phyloP scores from a whole-genome alignment of 2,113 vertebrate genomes.

The Labeo rohita region DNA sequence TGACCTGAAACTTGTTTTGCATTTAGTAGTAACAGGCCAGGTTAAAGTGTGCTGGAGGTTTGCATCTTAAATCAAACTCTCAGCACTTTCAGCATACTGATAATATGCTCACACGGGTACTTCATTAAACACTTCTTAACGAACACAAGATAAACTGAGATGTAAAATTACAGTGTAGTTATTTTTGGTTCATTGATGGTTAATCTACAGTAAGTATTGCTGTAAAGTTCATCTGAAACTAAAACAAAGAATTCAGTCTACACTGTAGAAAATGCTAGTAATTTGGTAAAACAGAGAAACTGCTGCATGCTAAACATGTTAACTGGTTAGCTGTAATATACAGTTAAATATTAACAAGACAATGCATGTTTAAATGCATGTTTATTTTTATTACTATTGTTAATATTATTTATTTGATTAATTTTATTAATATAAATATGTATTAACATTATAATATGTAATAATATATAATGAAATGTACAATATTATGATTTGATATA shows the following conservation, averaged over 20 bases:
- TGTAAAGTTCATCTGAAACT: too few species aligned
- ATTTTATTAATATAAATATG: background rate
- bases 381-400: background rate
- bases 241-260: background rate
- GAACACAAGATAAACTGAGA: background rate
- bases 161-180: background rate
- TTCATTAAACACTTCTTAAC: background rate
- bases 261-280: too few species aligned
- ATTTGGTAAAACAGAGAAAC: too few species aligned
- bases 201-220: too few species aligned
- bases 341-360: background rate
- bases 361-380: background rate
- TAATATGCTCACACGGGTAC: background rate
- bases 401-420: too few species aligned
- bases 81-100: constrained; percentile 11
- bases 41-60: constrained; percentile 20
- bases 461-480: too few species aligned
- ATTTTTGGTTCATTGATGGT: too few species aligned
- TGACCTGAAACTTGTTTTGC: background rate
- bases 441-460: background rate
- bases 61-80: constrained; percentile 8
- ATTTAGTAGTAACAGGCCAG: constrained; percentile 10
- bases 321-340: background rate
- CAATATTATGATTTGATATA: background rate
- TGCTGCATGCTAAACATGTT: background rate